Conservation (phyloP, 2,888 invertebrate species). For the Eupithecia exiguata region DNA sequence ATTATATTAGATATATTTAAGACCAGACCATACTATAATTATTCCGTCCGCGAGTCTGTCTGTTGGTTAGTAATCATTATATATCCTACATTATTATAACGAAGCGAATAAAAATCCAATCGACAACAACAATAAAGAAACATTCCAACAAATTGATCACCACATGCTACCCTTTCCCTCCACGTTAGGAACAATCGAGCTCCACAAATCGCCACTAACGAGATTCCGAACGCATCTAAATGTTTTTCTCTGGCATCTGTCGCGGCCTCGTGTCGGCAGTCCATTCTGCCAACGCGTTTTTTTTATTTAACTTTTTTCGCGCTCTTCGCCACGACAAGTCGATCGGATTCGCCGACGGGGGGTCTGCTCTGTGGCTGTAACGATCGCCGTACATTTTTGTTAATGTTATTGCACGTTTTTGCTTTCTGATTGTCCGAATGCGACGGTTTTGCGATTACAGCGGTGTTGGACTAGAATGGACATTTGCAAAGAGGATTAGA, state of each 20-base stretch:
- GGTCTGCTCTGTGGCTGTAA: conserved; percentile 70
- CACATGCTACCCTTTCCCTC: conserved; percentile 55
- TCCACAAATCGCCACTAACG: conserved; percentile 66
- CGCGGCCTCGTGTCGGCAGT: conserved; percentile 77
- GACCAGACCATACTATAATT: background rate
- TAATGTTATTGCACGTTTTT: conserved; percentile 65
- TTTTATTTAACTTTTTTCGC: conserved; percentile 58
- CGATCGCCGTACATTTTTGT: conserved; percentile 72
- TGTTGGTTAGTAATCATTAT: background rate
- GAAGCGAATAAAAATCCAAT: conserved; percentile 31
- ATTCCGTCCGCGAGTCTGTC: background rate
- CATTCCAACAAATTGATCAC: conserved; percentile 38
- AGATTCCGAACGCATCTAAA: conserved; percentile 62
- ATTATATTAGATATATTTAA: too few species aligned
- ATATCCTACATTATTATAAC: background rate
- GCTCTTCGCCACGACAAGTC: conserved; percentile 65
- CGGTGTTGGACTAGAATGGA: conserved; percentile 59
- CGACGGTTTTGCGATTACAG: conserved; percentile 74
- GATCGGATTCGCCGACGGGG: conserved; percentile 78
- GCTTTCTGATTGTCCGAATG: conserved; percentile 78
- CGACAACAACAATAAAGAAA: conserved; percentile 30
- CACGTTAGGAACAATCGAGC: conserved; percentile 60
- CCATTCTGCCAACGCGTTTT: conserved; percentile 61
- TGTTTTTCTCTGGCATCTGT: conserved; percentile 73
- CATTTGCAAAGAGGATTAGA: conserved; percentile 68